Conservation (phyloP, 2,888 invertebrate genomes). For the Amblyjoppa proteus region DNA sequence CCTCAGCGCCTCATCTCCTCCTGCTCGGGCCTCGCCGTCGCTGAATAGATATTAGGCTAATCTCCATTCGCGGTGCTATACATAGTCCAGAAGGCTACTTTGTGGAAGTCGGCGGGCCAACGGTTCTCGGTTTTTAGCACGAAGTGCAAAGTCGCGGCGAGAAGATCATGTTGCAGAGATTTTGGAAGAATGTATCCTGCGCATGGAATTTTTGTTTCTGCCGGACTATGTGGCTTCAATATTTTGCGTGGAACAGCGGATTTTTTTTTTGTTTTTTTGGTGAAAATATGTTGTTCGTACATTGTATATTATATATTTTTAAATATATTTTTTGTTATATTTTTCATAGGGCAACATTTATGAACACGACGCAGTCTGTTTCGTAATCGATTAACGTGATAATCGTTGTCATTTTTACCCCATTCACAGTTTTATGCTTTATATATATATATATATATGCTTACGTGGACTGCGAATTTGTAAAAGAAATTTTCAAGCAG, state of each 20-base stretch:
- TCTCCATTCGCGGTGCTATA: constrained; percentile 1
- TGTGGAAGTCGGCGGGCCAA: background rate
- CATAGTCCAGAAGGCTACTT: background rate
- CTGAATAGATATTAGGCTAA: constrained; percentile 11
- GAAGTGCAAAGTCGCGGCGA: too few species aligned
- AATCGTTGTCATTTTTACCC: background rate
- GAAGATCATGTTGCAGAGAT: background rate
- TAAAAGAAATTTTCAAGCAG: too few species aligned
- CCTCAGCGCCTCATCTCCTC: too few species aligned
- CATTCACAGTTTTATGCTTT: background rate
- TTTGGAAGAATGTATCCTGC: background rate
- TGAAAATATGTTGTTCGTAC: background rate
- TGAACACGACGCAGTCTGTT: too few species aligned
- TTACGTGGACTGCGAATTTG: background rate
- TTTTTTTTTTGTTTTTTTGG: background rate
- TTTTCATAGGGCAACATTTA: background rate
- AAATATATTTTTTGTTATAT: background rate
- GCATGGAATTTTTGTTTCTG: background rate
- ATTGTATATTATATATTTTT: background rate
- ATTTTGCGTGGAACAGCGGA: background rate
- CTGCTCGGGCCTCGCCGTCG: background rate
- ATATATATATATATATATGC: background rate
- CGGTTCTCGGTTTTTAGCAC: background rate
- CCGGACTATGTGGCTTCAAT: background rate
- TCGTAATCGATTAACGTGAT: background rate